Evolutionary conservation across 2,113 vertebrate genomes (phyloP), one percentile per base, ranked within the genome.

Genomic region (Dicaeum eximium): DNA sequence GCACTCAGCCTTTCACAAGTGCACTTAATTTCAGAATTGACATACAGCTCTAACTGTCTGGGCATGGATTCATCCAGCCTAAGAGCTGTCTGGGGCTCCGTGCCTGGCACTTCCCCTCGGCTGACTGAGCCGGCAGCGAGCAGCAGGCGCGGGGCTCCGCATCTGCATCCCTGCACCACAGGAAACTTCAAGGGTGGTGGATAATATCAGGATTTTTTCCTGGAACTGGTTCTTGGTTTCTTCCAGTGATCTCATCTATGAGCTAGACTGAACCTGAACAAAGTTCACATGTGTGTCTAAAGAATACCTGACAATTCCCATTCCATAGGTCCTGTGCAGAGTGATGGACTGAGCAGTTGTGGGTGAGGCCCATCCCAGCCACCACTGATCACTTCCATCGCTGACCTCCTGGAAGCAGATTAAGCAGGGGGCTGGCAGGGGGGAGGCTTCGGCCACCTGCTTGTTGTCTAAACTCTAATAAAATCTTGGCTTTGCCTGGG

Each of bases 11-110:
- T 90, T 92, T 92, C 93, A 88, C 79, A 96, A 95, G 75, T 66
- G 86, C 88, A 71, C 87, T 95, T 97, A 91, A 94, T 96, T 95
- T 92, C 38, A 5, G 79, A 95, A 88, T 64, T 92, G 90, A 93
- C 86, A 91, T 40, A 77, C 85, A 94, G 82, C 79, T 80, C 58
- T 94, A 65, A 92, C 72, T 80, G 91, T 61, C 90, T 92, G 93
- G 95, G 92, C 96, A 84, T 5, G 10, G 67, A 83, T 96, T 96
- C 87, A 80, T 92, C 38, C 91, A 61, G 58, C 57, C 81, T 94
- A 40, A 95, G 57, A n/a, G 74, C 79, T 2, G 58, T 35, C 80
- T 93, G 84, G 66, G 67, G 66, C 84, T 85, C 67, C 44, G 67
- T 88, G 94, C 92, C 85, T 80, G 80, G 72, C 12, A 11, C 86